These are phyloP conservation scores for Acyrthosiphon pisum DNA, from an alignment of 1,140 invertebrate genomes.

Conservation along the genomic window DNA sequence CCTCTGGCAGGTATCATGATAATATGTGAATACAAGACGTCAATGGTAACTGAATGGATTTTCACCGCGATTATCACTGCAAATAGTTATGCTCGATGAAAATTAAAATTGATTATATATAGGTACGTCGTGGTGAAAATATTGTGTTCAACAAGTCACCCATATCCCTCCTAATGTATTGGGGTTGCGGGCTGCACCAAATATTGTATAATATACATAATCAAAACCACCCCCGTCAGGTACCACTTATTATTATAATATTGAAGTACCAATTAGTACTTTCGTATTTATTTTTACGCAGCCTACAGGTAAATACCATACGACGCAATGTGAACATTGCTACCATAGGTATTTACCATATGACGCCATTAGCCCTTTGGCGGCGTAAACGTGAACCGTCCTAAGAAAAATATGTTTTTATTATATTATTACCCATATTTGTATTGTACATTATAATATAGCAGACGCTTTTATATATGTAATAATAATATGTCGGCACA, in stretches of 20 bases:
- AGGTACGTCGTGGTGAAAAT: too few relatives aligned
- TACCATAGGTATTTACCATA: background rate
- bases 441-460: background rate
- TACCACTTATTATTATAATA: background rate
- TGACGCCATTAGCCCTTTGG: background rate
- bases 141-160: too few relatives aligned
- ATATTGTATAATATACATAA: too few relatives aligned
- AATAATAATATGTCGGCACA: background rate
- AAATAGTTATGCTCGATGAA: background rate
- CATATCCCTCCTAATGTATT: too few relatives aligned
- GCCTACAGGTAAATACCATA: background rate
- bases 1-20: too few relatives aligned
- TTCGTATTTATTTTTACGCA: background rate
- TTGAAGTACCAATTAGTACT: background rate
- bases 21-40: background rate
- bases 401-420: background rate
- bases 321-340: background rate
- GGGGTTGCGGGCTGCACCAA: too few relatives aligned
- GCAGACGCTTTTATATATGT: background rate
- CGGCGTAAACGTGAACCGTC: background rate
- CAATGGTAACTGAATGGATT: background rate
- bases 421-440: background rate
- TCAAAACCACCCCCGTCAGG: background rate
- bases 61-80: background rate
- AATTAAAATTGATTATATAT: background rate